Conservation (phyloP, 2,888 invertebrate species). For the Pandemis heparana region DNA sequence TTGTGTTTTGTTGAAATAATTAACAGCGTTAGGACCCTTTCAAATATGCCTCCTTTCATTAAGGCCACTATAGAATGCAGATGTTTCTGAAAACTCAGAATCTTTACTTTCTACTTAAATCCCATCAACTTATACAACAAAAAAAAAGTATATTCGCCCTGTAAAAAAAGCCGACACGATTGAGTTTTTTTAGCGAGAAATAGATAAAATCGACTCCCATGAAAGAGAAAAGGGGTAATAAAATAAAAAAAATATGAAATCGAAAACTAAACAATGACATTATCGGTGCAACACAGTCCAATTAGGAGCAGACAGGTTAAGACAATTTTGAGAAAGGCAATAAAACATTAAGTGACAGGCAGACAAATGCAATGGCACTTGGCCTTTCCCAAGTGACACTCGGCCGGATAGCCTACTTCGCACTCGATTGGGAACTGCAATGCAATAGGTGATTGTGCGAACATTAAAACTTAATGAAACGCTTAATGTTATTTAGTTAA, state of each 20-base stretch:
- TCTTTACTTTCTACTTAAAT: too few relatives aligned
- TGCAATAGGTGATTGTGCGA: background rate
- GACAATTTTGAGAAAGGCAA: conserved; percentile 29
- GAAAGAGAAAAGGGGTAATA: background rate
- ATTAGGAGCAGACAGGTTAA: conserved; percentile 19
- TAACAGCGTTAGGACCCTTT: background rate
- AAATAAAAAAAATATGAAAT: background rate
- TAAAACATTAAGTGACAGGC: conserved; percentile 19
- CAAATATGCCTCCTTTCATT: too few relatives aligned
- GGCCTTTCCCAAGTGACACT: conserved; percentile 31
- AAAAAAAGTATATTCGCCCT: too few relatives aligned
- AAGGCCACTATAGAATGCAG: too few relatives aligned
- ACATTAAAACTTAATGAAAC: background rate
- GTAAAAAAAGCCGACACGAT: background rate
- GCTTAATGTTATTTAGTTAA: background rate
- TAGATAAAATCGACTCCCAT: background rate
- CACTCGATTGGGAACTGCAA: conserved; percentile 8
- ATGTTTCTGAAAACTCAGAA: too few relatives aligned
- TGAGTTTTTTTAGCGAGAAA: background rate
- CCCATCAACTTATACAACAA: too few relatives aligned
- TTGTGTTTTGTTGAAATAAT: background rate
- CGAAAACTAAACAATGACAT: background rate
- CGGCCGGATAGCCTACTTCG: conserved; percentile 39
- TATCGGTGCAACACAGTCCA: conserved; percentile 10
- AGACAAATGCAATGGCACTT: conserved; percentile 23